These are phyloP conservation scores for Pseudorhombus dupliciocellatus DNA, from an alignment of 2,113 vertebrate genomes.

Conservation along the genomic window DNA sequence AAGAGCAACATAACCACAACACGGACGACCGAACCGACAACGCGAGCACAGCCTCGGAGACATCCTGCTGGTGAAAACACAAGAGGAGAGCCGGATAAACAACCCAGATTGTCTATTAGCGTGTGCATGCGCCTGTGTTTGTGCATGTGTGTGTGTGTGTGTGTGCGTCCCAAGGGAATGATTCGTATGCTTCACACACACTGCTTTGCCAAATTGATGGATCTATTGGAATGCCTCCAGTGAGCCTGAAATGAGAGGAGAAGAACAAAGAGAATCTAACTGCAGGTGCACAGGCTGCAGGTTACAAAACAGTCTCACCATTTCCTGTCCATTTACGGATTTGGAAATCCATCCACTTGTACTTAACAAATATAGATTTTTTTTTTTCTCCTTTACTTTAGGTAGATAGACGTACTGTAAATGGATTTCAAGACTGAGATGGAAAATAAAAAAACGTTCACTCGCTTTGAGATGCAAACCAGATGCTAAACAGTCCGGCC, in stretches of 20 bases:
- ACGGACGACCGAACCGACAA: slow-evolving; percentile 23
- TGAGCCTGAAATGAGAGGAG: slow-evolving; percentile 63
- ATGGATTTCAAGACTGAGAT: too few relatives aligned
- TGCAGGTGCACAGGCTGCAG: slow-evolving; percentile 48
- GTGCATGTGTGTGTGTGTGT: slow-evolving; percentile 27
- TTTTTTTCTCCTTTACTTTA: neutral
- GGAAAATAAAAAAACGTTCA: too few relatives aligned
- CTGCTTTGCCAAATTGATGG: slow-evolving; percentile 78
- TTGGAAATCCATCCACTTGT: slow-evolving; percentile 27
- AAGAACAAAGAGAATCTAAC: slow-evolving; percentile 57
- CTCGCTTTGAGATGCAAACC: neutral
- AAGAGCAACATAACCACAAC: slow-evolving; percentile 26
- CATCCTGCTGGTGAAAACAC: slow-evolving; percentile 41
- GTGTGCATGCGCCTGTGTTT: slow-evolving; percentile 37
- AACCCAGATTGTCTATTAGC: slow-evolving; percentile 55
- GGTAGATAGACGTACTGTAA: neutral
- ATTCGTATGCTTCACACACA: slow-evolving; percentile 71
- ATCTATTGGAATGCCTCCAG: slow-evolving; percentile 79
- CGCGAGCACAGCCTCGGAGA: slow-evolving; percentile 38
- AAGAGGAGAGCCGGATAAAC: slow-evolving; percentile 54
- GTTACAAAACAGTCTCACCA: slow-evolving; percentile 32
- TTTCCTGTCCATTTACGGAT: slow-evolving; percentile 49
- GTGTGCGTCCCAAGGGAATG: slow-evolving; percentile 57
- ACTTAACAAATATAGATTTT: neutral
- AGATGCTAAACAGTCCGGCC: slow-evolving; percentile 6